Evolutionary conservation across 2,113 vertebrate species (phyloP).

Genomic region (Ramphastos sulfuratus): DNA sequence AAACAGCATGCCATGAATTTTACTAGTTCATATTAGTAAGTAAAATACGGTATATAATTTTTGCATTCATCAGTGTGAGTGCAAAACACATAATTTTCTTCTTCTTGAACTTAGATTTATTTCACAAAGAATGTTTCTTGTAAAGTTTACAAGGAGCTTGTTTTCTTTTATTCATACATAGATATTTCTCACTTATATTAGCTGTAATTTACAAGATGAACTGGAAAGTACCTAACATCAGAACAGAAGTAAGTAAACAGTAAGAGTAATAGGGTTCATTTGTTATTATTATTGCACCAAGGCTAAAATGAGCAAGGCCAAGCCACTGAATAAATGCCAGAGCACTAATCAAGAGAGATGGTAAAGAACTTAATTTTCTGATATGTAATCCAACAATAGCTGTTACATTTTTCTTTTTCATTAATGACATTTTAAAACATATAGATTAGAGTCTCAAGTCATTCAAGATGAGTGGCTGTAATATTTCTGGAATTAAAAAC

Average conservation of each 20-base stretch:
- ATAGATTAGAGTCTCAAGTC: constrained; percentile 50
- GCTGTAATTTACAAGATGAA: constrained; percentile 63
- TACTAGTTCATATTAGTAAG: constrained; percentile 80
- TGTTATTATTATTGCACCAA: constrained; percentile 48
- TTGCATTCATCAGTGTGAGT: constrained; percentile 69
- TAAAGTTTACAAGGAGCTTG: constrained; percentile 74
- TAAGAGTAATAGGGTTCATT: constrained; percentile 55
- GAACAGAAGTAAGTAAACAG: constrained; percentile 61
- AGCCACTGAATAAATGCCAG: constrained; percentile 55
- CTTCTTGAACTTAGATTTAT: constrained; percentile 71
- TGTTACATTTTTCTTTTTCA: constrained; percentile 61
- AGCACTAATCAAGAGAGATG: constrained; percentile 46
- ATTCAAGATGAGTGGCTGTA: constrained; percentile 69
- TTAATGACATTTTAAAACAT: constrained; percentile 57
- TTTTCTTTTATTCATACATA: constrained; percentile 58
- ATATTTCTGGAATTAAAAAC: constrained; percentile 76
- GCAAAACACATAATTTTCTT: constrained; percentile 66
- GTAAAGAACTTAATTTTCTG: constrained; percentile 57
- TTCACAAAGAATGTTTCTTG: constrained; percentile 74
- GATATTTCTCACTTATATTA: constrained; percentile 46
- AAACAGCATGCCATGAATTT: constrained; percentile 79
- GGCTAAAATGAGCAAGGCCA: constrained; percentile 57
- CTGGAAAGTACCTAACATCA: constrained; percentile 40
- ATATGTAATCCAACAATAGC: constrained; percentile 50
- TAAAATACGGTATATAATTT: constrained; percentile 79